Percentiles rank a stretch among this genome's conserved stretches.
Evolutionary conservation across 2,113 vertebrate species (phyloP).

Genomic region (Mustelus asterias): DNA sequence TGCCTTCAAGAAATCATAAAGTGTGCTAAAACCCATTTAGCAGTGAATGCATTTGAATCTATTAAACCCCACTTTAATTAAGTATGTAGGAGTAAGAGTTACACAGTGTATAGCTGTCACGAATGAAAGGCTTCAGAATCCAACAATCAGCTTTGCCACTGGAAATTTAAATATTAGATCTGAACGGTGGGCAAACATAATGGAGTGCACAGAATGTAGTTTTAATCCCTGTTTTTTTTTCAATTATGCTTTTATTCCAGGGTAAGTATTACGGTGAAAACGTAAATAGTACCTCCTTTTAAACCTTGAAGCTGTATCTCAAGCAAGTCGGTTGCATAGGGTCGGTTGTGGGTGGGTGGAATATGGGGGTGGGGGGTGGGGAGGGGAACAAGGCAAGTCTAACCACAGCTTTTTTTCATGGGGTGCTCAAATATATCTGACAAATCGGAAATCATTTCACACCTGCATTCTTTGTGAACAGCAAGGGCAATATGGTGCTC

Average conservation of each 20-base stretch:
- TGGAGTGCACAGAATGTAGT: background rate
- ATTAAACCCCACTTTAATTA: constrained; percentile 32
- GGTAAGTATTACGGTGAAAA: background rate
- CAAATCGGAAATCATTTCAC: background rate
- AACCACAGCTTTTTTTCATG: background rate
- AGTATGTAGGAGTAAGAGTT: background rate
- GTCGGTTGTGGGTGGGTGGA: background rate
- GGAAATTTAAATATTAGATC: constrained; percentile 34
- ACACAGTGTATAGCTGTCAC: constrained; percentile 15
- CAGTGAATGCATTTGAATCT: constrained; percentile 30
- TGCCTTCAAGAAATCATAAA: constrained; percentile 23
- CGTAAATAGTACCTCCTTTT: background rate
- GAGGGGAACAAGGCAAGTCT: background rate
- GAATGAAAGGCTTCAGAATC: constrained; percentile 15
- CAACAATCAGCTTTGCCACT: constrained; percentile 19
- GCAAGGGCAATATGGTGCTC: background rate
- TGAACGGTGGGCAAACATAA: constrained; percentile 27
- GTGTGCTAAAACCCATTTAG: constrained; percentile 30
- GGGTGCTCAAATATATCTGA: background rate
- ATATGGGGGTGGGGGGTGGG: background rate
- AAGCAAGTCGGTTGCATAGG: background rate
- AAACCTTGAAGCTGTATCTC: background rate
- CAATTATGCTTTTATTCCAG: constrained; percentile 16
- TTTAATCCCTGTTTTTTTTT: background rate
- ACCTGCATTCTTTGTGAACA: background rate